Percentiles rank a stretch among this genome's conserved stretches.
Evolutionary conservation across 2,113 vertebrate genomes (phyloP).

Genomic region (Tachuris rubrigastra): DNA sequence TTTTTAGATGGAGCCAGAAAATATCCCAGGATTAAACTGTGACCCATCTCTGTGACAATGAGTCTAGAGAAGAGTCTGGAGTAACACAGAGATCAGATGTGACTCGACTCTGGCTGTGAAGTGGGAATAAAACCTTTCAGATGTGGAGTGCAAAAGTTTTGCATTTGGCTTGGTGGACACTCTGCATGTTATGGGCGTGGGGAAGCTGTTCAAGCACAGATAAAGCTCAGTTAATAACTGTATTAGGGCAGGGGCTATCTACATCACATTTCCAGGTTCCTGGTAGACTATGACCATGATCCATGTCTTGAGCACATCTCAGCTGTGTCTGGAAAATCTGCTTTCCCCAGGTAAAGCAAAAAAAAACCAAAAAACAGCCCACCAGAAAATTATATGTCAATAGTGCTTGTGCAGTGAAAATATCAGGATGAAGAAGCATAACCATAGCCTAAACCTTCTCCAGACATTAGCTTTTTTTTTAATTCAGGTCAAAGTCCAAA

Average conservation of each 20-base stretch:
- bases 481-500: background rate
- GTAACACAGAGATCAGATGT: background rate
- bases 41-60: background rate
- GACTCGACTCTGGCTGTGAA: background rate
- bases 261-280: fast-evolving
- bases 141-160: background rate
- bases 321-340: background rate
- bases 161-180: background rate
- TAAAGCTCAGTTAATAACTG: background rate
- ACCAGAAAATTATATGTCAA: background rate
- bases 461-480: background rate
- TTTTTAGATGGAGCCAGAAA: background rate
- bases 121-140: background rate
- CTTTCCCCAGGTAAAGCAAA: background rate
- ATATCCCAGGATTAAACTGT: background rate
- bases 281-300: background rate
- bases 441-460: background rate
- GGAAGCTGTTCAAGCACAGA: background rate
- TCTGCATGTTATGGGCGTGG: fast-evolving
- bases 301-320: background rate
- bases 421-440: background rate
- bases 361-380: background rate
- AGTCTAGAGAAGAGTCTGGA: background rate
- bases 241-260: background rate
- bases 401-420: background rate